Evolutionary conservation across 2,113 vertebrate genomes (phyloP).

Genomic region (Penelope pileata): DNA sequence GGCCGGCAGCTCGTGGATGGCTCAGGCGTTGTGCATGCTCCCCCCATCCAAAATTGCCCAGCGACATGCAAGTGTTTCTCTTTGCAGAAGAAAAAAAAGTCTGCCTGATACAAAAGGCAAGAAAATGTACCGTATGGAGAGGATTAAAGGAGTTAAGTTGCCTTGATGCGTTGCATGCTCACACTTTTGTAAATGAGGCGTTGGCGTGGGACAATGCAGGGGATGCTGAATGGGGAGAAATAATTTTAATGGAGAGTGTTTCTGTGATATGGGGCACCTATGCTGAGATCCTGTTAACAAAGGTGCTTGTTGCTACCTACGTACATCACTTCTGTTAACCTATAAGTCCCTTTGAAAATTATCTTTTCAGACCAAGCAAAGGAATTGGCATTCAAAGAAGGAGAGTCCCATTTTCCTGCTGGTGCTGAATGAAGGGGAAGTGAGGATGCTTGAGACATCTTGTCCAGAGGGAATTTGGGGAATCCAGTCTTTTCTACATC

Average conservation of each 20-base stretch:
- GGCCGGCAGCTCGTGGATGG: neutral
- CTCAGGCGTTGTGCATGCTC: neutral
- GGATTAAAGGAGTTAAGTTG: constrained; percentile 42
- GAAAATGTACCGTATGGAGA: constrained; percentile 33
- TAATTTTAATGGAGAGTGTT: neutral
- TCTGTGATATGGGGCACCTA: neutral
- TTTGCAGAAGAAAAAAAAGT: neutral
- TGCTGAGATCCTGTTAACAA: neutral
- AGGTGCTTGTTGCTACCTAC: neutral
- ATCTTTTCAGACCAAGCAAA: neutral
- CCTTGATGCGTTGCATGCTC: neutral
- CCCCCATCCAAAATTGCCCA: neutral
- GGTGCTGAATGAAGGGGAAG: neutral
- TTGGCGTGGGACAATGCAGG: neutral
- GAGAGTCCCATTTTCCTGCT: neutral
- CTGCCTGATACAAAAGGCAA: constrained; percentile 23
- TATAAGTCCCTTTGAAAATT: neutral
- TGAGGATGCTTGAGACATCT: neutral
- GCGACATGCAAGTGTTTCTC: neutral
- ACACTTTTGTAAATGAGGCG: constrained; percentile 1
- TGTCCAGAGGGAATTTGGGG: neutral
- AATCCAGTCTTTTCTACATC: neutral
- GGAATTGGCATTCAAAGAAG: neutral
- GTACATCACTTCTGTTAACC: neutral
- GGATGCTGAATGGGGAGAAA: neutral